These are phyloP conservation scores for Columba guinea DNA, from an alignment of 2,797 vertebrate genomes.

Conservation along the genomic window DNA sequence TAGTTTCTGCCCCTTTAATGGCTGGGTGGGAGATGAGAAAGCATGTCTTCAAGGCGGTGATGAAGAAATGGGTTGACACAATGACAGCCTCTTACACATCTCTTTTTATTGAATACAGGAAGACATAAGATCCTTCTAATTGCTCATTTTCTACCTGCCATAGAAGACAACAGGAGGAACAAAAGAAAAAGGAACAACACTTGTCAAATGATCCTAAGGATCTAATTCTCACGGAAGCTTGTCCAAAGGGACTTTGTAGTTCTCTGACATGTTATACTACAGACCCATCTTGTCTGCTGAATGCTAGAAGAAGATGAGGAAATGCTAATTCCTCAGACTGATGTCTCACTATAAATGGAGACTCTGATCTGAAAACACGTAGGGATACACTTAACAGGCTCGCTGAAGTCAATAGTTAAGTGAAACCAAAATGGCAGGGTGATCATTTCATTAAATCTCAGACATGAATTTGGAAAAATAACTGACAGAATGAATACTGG, in stretches of 20 bases:
- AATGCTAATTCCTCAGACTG: background rate
- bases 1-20: slow-evolving; percentile 40
- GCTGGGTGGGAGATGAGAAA: background rate
- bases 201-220: slow-evolving; percentile 62
- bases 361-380: background rate
- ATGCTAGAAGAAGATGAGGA: background rate
- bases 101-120: slow-evolving; percentile 49
- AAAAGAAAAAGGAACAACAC: slow-evolving; percentile 52
- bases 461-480: background rate
- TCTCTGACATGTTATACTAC: slow-evolving; percentile 50
- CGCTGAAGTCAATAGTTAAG: background rate
- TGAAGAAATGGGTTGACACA: slow-evolving; percentile 67
- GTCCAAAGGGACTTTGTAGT: slow-evolving; percentile 34
- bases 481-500: background rate
- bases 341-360: background rate
- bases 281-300: slow-evolving; percentile 14
- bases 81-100: slow-evolving; percentile 62
- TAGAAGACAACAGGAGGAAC: slow-evolving; percentile 58
- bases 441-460: background rate
- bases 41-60: slow-evolving; percentile 38
- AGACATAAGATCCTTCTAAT: slow-evolving; percentile 72
- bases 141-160: slow-evolving; percentile 71
- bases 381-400: background rate
- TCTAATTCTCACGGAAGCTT: slow-evolving; percentile 45
- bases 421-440: background rate